A percentile compares a stretch with the other conserved stretches of the same genome.
Evolutionary conservation across 2,888 invertebrate genomes (phyloP).

Genomic region (Himalopsyche tibetana): DNA sequence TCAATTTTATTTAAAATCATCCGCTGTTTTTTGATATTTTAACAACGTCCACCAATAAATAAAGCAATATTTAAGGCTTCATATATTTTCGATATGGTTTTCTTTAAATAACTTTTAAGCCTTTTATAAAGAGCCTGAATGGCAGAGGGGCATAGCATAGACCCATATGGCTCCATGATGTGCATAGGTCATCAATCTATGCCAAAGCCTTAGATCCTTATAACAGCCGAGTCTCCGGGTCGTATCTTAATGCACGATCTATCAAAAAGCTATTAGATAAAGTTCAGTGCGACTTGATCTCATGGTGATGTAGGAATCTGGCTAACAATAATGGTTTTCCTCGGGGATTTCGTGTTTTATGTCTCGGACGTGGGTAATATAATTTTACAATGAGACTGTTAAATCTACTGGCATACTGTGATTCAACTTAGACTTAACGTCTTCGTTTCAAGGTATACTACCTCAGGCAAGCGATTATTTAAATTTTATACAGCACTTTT

Average conservation of each 20-base stretch:
- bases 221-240: slow-evolving; percentile 41
- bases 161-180: slow-evolving; percentile 46
- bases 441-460: background rate
- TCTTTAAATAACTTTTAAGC: background rate
- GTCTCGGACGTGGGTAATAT: slow-evolving; percentile 9
- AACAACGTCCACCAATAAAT: no score
- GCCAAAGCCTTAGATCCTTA: slow-evolving; percentile 50
- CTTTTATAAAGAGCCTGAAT: background rate
- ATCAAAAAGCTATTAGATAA: slow-evolving; percentile 65
- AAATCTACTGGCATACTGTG: background rate
- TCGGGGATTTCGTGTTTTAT: background rate
- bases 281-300: slow-evolving; percentile 59
- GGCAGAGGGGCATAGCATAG: background rate
- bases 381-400: background rate
- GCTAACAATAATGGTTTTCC: slow-evolving; percentile 26
- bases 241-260: slow-evolving; percentile 61
- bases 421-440: no score
- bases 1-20: no score
- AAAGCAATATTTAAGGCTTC: background rate
- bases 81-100: background rate
- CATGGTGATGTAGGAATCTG: slow-evolving; percentile 14
- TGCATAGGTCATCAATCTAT: slow-evolving; percentile 60
- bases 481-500: no score
- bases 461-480: no score
- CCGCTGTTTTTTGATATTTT: no score